Conservation (phyloP, 37 sponge, comb jelly and placozoan species). For the Eunapius fragilis region DNA sequence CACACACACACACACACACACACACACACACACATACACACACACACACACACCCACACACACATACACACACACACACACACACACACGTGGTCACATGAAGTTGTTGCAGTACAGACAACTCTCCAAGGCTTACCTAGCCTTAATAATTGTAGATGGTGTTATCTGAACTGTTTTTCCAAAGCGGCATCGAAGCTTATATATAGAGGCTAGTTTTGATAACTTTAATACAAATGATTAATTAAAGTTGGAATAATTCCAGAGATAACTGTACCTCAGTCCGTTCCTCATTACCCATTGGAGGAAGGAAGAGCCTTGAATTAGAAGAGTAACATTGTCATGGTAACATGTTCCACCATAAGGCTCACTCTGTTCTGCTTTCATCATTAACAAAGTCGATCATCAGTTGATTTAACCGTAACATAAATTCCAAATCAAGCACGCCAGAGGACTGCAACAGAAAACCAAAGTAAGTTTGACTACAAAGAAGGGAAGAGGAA, state of each 20-base stretch:
- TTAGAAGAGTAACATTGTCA: not conserved
- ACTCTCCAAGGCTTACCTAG: constrained; percentile 43
- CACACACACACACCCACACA: not conserved
- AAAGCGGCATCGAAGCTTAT: constrained; percentile 80
- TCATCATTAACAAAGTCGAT: constrained; percentile 74
- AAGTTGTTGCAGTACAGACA: not conserved
- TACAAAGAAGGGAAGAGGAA: not conserved
- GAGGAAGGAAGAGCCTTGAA: constrained; percentile 62
- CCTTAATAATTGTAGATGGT: constrained; percentile 74
- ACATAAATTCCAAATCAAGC: constrained; percentile 76
- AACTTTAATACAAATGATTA: constrained; percentile 19
- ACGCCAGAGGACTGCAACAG: constrained; percentile 33
- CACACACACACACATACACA: not conserved
- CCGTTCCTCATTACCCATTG: constrained; percentile 76
- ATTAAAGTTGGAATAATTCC: not conserved
- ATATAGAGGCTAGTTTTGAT: constrained; percentile 77
- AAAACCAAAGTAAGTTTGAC: not conserved
- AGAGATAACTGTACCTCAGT: constrained; percentile 34
- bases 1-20: not conserved
- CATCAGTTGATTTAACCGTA: constrained; percentile 77
- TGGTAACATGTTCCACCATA: not conserved
- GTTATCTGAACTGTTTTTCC: constrained; percentile 67
- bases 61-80: constrained; percentile 1
- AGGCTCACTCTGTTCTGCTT: constrained; percentile 61
- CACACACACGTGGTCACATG: too few relatives aligned